A percentile compares a stretch with the other conserved stretches of the same genome.
Conservation (phyloP, 2,113 vertebrate species). For the Machaerirhynchus nigripectus region DNA sequence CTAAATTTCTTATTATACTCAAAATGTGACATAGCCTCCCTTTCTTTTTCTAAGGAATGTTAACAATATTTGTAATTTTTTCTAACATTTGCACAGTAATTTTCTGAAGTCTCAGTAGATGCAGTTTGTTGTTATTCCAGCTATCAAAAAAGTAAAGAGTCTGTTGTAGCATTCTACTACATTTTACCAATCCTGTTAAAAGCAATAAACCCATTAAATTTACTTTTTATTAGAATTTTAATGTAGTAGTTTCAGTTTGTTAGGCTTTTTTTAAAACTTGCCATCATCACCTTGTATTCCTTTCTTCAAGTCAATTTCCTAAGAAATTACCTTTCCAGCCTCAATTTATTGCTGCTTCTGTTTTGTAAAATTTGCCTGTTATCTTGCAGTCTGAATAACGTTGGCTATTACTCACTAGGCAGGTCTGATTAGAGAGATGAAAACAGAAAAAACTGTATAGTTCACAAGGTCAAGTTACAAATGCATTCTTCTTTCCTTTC, state of each 20-base stretch:
- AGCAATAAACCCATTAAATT: background rate
- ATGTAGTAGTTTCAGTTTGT: background rate
- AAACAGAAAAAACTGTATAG: background rate
- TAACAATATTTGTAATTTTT: background rate
- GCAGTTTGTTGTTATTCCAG: background rate
- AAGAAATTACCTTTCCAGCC: background rate
- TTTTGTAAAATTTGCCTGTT: slow-evolving; percentile 11
- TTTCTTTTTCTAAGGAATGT: background rate
- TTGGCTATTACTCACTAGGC: background rate
- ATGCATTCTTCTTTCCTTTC: slow-evolving; percentile 28
- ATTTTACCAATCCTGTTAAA: background rate
- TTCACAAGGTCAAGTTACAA: background rate
- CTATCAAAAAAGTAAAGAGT: background rate
- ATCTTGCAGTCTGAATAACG: background rate
- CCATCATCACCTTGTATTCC: background rate
- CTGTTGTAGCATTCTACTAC: background rate
- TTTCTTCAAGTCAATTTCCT: background rate
- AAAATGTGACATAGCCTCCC: background rate
- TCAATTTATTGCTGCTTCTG: background rate
- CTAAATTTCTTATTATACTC: background rate
- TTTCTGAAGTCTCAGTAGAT: background rate
- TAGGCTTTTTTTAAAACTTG: background rate
- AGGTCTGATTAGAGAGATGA: background rate
- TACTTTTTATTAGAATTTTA: background rate
- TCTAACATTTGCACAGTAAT: slow-evolving; percentile 21